phyloP scores from a whole-genome alignment of 1,140 invertebrate genomes.

The Megathymus violae region DNA sequence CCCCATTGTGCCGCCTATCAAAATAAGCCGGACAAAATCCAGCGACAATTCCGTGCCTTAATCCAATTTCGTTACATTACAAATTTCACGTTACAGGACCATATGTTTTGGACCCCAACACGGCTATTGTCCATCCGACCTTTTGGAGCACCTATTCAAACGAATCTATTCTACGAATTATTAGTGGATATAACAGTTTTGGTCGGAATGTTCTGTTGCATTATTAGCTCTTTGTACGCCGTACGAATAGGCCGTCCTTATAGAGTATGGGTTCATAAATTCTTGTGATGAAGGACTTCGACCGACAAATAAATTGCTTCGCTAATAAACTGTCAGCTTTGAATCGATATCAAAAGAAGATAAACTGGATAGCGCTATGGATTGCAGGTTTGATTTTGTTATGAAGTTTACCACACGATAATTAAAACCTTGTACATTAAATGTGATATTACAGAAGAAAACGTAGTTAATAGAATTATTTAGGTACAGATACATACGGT shows the following conservation, averaged over 20 bases:
- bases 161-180: slow-evolving; percentile 54
- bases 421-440: not conserved
- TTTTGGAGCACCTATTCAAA: slow-evolving; percentile 54
- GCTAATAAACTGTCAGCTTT: slow-evolving; percentile 34
- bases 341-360: slow-evolving; percentile 10
- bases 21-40: slow-evolving; percentile 60
- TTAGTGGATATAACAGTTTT: slow-evolving; percentile 66
- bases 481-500: too few relatives aligned
- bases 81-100: slow-evolving; percentile 51
- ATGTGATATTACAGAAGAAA: too few relatives aligned
- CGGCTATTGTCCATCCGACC: slow-evolving; percentile 62
- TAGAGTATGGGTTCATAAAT: slow-evolving; percentile 65
- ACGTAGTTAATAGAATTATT: too few relatives aligned
- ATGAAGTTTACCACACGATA: not conserved
- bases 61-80: slow-evolving; percentile 76
- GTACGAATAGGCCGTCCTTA: slow-evolving; percentile 62
- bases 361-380: not conserved
- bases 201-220: slow-evolving; percentile 48
- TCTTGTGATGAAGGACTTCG: slow-evolving; percentile 18
- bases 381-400: not conserved
- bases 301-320: slow-evolving; percentile 32
- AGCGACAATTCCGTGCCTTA: slow-evolving; percentile 59
- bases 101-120: slow-evolving; percentile 58
- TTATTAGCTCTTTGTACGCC: slow-evolving; percentile 55
- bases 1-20: slow-evolving; percentile 52